Evolutionary conservation across 2,113 vertebrate genomes (phyloP), one percentile per base, ranked within the genome.

Genomic region (Natator depressus): DNA sequence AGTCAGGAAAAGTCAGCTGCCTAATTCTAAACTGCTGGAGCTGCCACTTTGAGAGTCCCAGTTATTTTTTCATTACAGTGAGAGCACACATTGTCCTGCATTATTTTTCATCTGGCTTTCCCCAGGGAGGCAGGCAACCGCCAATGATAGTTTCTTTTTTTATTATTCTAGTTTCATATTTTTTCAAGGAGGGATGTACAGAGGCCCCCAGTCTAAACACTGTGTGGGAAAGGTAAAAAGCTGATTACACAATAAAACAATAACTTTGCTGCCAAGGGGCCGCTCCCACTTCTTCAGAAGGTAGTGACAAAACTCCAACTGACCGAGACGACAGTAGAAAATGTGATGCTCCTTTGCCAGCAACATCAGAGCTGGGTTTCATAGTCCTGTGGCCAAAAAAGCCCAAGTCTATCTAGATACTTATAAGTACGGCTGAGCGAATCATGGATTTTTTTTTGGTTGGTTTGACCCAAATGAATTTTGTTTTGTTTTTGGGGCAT

Each of bases 11-110:
- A 97, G 88, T 91, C 47, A 35, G 87, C 97, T 96, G 85, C 85
- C 93, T 95, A 96, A 96, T 97, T 96, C 85, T 95, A 49, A 85
- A 87, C 93, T 79, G 91, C 93, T 93, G 84, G 89, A 94, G 80
- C 91, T 95, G 93, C 94, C 92, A 85, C 86, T 90, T 85, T 94
- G 91, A 90, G 93, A 87, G 86, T 93, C 88, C 75, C 82, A 84
- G 92, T 95, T 95, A 88, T 85, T 89, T 95, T 95, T 95, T 96
- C 89, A 94, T 94, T 96, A 80, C 6, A 89, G 51, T 51, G 93
- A 90, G 38, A 92, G 54, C 76, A 91, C 85, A 94, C 95, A 75
- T 93, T 87, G 82, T 87, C 88, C 88, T 85, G 91, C 93, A 85
- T 93, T 94, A 78, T 50, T 93, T 91, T 91, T 88, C 57, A 87